A percentile compares a stretch with the other conserved stretches of the same genome.
These are phyloP conservation scores for Subacronicta megacephala DNA, from an alignment of 2,888 invertebrate species.

Conservation along the genomic window DNA sequence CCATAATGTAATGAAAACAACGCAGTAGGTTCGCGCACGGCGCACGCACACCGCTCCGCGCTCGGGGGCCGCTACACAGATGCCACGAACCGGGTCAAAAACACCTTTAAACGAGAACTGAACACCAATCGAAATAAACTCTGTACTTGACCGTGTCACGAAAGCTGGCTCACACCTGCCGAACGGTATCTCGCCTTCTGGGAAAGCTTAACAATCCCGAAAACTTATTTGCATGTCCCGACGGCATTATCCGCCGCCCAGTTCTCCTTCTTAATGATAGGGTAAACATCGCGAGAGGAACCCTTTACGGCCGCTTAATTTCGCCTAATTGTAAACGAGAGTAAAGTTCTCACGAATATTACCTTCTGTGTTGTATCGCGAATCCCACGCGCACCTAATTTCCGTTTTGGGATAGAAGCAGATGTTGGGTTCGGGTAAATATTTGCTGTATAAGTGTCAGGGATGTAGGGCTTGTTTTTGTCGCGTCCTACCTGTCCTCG, in stretches of 20 bases:
- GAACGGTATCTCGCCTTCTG: slow-evolving; percentile 87
- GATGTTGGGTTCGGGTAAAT: slow-evolving; percentile 75
- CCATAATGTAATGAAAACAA: slow-evolving; percentile 87
- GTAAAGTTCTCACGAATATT: slow-evolving; percentile 87
- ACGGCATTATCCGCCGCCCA: slow-evolving; percentile 79
- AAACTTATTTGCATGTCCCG: slow-evolving; percentile 87
- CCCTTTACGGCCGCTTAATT: slow-evolving; percentile 83
- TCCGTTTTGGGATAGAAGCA: slow-evolving; percentile 75
- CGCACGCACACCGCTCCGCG: slow-evolving; percentile 72
- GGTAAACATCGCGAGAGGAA: slow-evolving; percentile 81
- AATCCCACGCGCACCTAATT: slow-evolving; percentile 84
- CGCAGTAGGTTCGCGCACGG: slow-evolving; percentile 75
- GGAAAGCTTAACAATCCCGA: slow-evolving; percentile 86
- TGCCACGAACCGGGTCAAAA: slow-evolving; percentile 86
- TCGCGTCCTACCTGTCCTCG: slow-evolving; percentile 69
- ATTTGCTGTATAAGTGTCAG: slow-evolving; percentile 70
- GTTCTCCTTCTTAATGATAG: slow-evolving; percentile 81
- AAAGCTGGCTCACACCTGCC: slow-evolving; percentile 82
- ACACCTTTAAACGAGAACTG: slow-evolving; percentile 86
- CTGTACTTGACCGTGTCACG: slow-evolving; percentile 87
- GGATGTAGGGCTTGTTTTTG: slow-evolving; percentile 69
- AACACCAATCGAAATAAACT: slow-evolving; percentile 85
- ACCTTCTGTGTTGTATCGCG: slow-evolving; percentile 79
- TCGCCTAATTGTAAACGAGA: slow-evolving; percentile 84
- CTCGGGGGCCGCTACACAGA: slow-evolving; percentile 65